Evolutionary conservation across 1,140 invertebrate species (phyloP).

Genomic region (Papilio polyxenes): DNA sequence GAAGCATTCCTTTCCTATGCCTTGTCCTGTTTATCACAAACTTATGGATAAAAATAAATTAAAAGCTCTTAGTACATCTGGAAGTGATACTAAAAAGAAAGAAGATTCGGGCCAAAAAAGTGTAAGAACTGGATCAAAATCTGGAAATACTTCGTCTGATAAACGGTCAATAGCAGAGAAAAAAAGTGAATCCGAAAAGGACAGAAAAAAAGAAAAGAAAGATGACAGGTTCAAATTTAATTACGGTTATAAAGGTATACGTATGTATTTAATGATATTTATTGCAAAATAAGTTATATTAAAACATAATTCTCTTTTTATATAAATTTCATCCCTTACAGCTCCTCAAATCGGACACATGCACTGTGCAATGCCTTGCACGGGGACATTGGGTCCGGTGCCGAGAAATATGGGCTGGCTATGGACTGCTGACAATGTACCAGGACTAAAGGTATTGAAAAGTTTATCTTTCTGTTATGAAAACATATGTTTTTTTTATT

Average conservation of each 20-base stretch:
- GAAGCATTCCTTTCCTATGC: slow-evolving; percentile 51
- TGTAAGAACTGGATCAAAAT: slow-evolving; percentile 54
- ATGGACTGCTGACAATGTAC: slow-evolving; percentile 70
- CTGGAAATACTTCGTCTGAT: slow-evolving; percentile 47
- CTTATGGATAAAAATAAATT: slow-evolving; percentile 66
- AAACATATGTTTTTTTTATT: slow-evolving; percentile 46
- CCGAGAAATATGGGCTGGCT: slow-evolving; percentile 75
- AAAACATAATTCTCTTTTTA: not conserved
- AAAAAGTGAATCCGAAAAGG: slow-evolving; percentile 68
- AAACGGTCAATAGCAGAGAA: slow-evolving; percentile 49
- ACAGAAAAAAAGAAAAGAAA: slow-evolving; percentile 62
- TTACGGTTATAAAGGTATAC: slow-evolving; percentile 76
- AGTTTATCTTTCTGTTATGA: slow-evolving; percentile 27
- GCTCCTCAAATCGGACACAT: slow-evolving; percentile 73
- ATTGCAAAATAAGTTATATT: not conserved
- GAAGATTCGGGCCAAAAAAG: slow-evolving; percentile 49
- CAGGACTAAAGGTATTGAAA: slow-evolving; percentile 66
- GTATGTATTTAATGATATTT: slow-evolving; percentile 60
- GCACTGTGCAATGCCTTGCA: slow-evolving; percentile 67
- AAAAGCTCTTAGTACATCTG: slow-evolving; percentile 61
- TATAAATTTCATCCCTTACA: slow-evolving; percentile 44
- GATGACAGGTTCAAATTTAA: slow-evolving; percentile 72
- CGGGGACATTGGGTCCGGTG: slow-evolving; percentile 61
- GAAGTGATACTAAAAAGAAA: slow-evolving; percentile 62
- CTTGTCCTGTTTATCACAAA: slow-evolving; percentile 72